Evolutionary conservation across 2,888 invertebrate species (phyloP), one percentile per base, ranked within the genome.

Genomic region (Drosophila mimica): DNA sequence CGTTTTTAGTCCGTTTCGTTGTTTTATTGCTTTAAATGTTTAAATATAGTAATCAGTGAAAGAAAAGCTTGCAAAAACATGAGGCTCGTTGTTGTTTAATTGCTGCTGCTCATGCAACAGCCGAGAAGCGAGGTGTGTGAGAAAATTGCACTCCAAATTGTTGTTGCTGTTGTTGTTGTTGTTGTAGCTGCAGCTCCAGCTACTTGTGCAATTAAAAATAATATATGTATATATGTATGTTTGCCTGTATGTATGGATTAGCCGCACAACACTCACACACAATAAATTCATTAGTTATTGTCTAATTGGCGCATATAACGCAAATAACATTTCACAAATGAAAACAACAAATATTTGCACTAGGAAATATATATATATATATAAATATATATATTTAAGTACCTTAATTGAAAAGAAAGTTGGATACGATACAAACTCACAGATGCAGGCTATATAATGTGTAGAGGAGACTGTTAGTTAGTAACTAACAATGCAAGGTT

Each of bases 261-360:
- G 40, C 62, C 20, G 31, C 56, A 63, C 64, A 61, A 74, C 48
- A 43, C 51, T 74, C 62, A 78, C 67, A 76, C 74, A 81, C 79
- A 83, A 80, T 76, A 85, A 83, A 88, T 87, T 81, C 87, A 87
- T 88, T 86, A 88, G 74, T 76, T 81, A 83, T 83, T 88, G 87
- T 82, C 80, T 87, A 87, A 87, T 90, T 90, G 82, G 76, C 74
- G 79, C 87, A 87, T 90, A 88, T 83, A 87, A 90, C 87, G 90
- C 57, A 57, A 57, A 88, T 81, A 73, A 74, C 81, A 86, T 79
- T 89, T 77, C 66, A 48, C 66, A 51, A 83, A 68, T 69, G 20
- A 51, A 52, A 34, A 52, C 20, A 63, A 56, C 30, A 48, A 33
- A 43, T 33, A 20, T 33, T 17, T 51, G 30, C 38, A 30, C 7